Base-by-base conservation (phyloP, 2,888 invertebrate genomes). In the Oscheius sp. region DNA sequence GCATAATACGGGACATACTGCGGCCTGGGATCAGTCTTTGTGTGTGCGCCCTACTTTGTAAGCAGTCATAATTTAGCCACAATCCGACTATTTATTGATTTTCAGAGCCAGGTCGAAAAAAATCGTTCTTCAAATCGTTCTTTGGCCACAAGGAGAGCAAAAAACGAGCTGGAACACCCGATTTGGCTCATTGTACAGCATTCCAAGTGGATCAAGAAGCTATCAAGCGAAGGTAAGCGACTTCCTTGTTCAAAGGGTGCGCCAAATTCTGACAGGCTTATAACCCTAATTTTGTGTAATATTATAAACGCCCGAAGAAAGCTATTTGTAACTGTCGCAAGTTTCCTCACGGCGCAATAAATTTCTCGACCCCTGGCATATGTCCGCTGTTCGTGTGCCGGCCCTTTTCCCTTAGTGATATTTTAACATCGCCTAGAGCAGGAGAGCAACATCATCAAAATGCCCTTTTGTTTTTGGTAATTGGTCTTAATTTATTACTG, bases 261-360 rank as follows among this genome's bases (percentile, higher is more conserved):
- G 49, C n/a, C 3, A 49, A 7, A 2, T 49, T 49, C 49, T 21
- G 5, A 5, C n/a, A 21, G 55, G 55, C 5, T 55, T 55, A 16
- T 23, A 25, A 23, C 23, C 13, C 43, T n/a, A 41, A 43, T 13
- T 66, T 66, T 52, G 66, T 66, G 66, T 66, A 66, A 66, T 66
- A 66, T 66, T 66, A 66, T 66, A 66, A 66, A 49, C 66, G 49
- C 66, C n/a, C 49, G 66, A 66, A 52, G 66, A 52, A 52, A 66
- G 66, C 66, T 66, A 66, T 66, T 66, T 49, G 66, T 66, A 66
- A 66, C 66, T 66, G 66, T 66, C 66, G 66, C 66, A 61, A 43
- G 46, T 66, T 66, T 46, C 52, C 66, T 29, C 66, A 66, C 66
- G 66, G 66, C 66, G 66, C 66, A 29, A 66, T 66, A 66, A 61